Evolutionary conservation across 1,140 invertebrate species (phyloP).

Genomic region (Drosophila asahinai): DNA sequence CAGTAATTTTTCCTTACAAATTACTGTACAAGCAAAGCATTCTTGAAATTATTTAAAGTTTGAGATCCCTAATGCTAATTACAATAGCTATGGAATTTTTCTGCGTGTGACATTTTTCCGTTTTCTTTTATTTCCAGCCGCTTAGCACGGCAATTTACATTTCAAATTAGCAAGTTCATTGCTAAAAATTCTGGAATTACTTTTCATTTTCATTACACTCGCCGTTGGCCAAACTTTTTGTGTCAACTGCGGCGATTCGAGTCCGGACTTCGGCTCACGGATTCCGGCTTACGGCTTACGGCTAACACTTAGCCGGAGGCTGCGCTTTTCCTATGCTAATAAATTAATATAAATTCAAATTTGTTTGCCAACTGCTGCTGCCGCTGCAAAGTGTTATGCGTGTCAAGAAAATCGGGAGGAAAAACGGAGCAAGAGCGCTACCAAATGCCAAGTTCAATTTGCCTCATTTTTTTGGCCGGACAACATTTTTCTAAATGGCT

Average conservation of each 20-base stretch:
- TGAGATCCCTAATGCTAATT: no score
- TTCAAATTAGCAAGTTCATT: conserved; percentile 84
- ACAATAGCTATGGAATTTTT: background rate
- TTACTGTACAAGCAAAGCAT: no score
- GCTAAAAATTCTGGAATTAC: conserved; percentile 76
- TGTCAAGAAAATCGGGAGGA: conserved; percentile 42
- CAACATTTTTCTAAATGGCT: conserved; percentile 75
- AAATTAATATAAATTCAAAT: conserved; percentile 84
- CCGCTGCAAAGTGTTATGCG: conserved; percentile 73
- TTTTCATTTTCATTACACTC: conserved; percentile 75
- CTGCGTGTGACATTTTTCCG: conserved; percentile 7
- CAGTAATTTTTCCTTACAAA: no score
- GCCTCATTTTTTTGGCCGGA: conserved; percentile 13
- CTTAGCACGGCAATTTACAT: conserved; percentile 77
- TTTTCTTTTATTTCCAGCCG: conserved; percentile 53
- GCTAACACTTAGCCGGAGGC: conserved; percentile 15
- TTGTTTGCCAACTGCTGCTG: conserved; percentile 80
- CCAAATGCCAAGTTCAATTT: conserved; percentile 55
- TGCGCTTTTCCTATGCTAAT: conserved; percentile 82
- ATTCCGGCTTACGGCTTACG: conserved; percentile 2
- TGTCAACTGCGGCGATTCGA: conserved; percentile 48
- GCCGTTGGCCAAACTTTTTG: conserved; percentile 38
- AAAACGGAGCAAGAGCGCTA: conserved; percentile 31
- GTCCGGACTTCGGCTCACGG: conserved; percentile 21
- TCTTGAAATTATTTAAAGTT: no score